Evolutionary conservation across 2,888 invertebrate genomes (phyloP).

Genomic region (Anarsia innoxiella): DNA sequence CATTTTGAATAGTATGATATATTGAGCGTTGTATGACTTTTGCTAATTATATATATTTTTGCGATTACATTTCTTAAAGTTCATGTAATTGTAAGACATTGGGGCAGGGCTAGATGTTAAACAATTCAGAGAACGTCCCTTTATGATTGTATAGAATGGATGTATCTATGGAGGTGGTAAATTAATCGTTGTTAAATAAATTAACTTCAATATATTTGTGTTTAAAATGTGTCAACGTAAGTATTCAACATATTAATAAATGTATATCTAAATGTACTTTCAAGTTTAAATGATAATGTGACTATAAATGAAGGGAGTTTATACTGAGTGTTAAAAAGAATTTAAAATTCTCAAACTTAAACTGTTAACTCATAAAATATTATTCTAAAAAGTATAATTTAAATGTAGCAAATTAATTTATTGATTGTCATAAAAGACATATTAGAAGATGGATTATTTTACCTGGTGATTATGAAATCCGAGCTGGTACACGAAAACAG

Average conservation of each 20-base stretch:
- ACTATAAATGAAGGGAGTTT: conserved; percentile 24
- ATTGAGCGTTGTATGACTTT: conserved; percentile 48
- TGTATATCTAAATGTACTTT: conserved; percentile 35
- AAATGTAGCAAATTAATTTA: too few species aligned
- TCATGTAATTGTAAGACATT: conserved; percentile 32
- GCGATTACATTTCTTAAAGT: conserved; percentile 41
- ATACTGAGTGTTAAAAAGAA: conserved; percentile 10
- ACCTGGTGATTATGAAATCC: too few species aligned
- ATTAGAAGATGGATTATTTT: too few species aligned
- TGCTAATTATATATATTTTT: conserved; percentile 54
- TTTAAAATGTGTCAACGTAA: conserved; percentile 48
- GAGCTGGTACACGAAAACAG: too few species aligned
- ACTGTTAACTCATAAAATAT: conserved; percentile 17
- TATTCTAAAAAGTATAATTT: too few species aligned
- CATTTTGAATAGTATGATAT: conserved; percentile 51
- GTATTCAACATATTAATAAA: conserved; percentile 39
- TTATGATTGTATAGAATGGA: conserved; percentile 24
- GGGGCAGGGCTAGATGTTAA: conserved; percentile 41
- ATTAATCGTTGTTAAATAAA: conserved; percentile 63
- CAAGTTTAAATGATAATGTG: conserved; percentile 32
- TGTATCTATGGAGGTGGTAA: conserved; percentile 50
- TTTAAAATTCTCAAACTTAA: conserved; percentile 18
- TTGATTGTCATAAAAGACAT: too few species aligned
- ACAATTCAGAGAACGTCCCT: conserved; percentile 34
- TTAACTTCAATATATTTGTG: conserved; percentile 46